phyloP scores from a whole-genome alignment of 2,888 invertebrate genomes.

The Cryptocheilus praepositus region DNA sequence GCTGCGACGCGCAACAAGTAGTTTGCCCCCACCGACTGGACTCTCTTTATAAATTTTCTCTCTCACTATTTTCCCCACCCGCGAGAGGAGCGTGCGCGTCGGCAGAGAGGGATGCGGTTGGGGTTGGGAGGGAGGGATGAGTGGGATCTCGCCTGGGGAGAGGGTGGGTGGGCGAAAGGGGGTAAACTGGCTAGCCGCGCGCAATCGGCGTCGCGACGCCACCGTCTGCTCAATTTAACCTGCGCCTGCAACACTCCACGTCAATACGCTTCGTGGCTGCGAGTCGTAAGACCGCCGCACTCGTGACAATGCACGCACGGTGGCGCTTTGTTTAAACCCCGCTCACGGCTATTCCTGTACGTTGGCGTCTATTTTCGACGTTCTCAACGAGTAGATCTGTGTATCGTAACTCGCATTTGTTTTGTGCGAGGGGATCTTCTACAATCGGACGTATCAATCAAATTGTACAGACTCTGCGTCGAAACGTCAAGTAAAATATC shows the following conservation, averaged over 20 bases:
- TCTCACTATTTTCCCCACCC: constrained; percentile 42
- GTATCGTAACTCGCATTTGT: background rate
- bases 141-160: background rate
- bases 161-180: constrained; percentile 6
- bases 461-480: too few species aligned
- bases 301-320: constrained; percentile 44
- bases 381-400: background rate
- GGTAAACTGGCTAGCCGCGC: constrained; percentile 42
- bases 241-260: constrained; percentile 54
- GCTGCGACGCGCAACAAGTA: constrained; percentile 70
- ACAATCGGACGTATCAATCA: too few species aligned
- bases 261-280: constrained; percentile 51
- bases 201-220: constrained; percentile 64
- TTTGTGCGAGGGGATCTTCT: too few species aligned
- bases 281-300: constrained; percentile 44
- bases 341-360: constrained; percentile 13
- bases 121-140: constrained; percentile 13
- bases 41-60: constrained; percentile 60
- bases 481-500: too few species aligned
- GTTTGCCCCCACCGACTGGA: constrained; percentile 56
- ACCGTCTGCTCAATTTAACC: constrained; percentile 70
- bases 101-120: background rate
- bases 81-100: constrained; percentile 8
- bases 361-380: background rate
- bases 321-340: constrained; percentile 10